These are phyloP conservation scores for Tachysurus vachellii DNA, from an alignment of 2,113 vertebrate species.

Conservation along the genomic window DNA sequence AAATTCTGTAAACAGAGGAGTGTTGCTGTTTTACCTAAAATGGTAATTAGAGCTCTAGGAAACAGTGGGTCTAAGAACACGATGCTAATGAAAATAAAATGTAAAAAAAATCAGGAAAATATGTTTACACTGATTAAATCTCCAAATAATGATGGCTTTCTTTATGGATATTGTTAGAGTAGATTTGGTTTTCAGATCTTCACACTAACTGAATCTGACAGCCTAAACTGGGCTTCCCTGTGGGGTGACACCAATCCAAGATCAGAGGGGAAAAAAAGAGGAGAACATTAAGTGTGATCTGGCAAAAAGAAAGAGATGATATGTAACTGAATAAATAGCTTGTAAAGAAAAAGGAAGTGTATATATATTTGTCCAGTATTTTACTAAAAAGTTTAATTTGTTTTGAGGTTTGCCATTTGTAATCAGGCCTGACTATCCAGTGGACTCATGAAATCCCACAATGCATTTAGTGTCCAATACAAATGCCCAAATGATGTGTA, in stretches of 20 bases:
- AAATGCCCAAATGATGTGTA: neutral
- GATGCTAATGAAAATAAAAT: neutral
- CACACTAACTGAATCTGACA: constrained; percentile 46
- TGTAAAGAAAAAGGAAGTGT: neutral
- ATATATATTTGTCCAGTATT: neutral
- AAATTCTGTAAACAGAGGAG: neutral
- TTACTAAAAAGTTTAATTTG: neutral
- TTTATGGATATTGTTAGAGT: constrained; percentile 31
- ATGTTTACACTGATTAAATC: constrained; percentile 22
- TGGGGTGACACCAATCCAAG: constrained; percentile 38
- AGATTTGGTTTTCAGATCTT: constrained; percentile 43
- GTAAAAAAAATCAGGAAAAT: constrained; percentile 12
- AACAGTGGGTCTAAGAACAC: neutral
- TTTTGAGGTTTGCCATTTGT: neutral
- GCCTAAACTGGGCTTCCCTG: constrained; percentile 45
- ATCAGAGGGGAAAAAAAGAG: neutral
- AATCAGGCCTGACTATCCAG: neutral
- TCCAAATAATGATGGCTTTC: constrained; percentile 4
- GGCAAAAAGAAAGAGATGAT: neutral
- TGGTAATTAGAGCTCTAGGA: neutral
- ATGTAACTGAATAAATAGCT: neutral
- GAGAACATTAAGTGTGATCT: neutral
- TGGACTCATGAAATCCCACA: neutral
- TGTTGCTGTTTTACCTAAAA: constrained; percentile 16
- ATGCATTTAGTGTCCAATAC: neutral